Base-by-base conservation (phyloP, 2,113 vertebrate species). In the Lasiurus borealis region DNA sequence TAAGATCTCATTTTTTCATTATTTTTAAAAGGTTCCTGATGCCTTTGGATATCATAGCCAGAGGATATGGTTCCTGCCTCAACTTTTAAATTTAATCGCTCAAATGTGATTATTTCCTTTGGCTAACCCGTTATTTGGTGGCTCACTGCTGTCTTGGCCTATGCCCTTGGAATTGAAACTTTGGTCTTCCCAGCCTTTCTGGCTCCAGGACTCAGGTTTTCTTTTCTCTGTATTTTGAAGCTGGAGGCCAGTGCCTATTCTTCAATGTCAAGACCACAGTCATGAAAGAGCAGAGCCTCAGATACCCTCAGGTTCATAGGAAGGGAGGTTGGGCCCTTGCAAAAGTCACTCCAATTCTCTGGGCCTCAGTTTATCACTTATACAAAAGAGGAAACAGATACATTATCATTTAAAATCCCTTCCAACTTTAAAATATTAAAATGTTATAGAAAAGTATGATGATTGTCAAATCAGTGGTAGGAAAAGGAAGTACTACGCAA, bases 1-100 rank as follows among this genome's bases (percentile, higher is more conserved):
- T n/a, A 72, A 91, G 52, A 4, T 59, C 8, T 93, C 34, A 76
- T 85, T 64, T 90, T 92, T 23, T 12, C 52, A 87, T 80, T 92
- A 77, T 68, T 90, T 90, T 96, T 4, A 18, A 59, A 85, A 85
- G 10, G 9, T 69, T 46, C 80, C 52, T 75, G 69, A 71, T 62
- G 8, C 12, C 23, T 13, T 83, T 78, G 54, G 19, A 29, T 73
- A n/a, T 19, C 44, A 66, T 36, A 71, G 40, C n/a, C 36, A 78
- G 15, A 81, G 31, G 48, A 34, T 6, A 40, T 84, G 6, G 36
- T 94, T n/a, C 18, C 27, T 84, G 12, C 34, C 34, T 89, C 50
- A 73, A 7, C 11, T 85, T 29, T 27, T 95, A 77, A 77, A 88
- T 54, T 10, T 40, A 71, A 36, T 18, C 34, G 21, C 36, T 75